Evolutionary conservation across 2,113 vertebrate species (phyloP).

Genomic region (Proteles cristata): DNA sequence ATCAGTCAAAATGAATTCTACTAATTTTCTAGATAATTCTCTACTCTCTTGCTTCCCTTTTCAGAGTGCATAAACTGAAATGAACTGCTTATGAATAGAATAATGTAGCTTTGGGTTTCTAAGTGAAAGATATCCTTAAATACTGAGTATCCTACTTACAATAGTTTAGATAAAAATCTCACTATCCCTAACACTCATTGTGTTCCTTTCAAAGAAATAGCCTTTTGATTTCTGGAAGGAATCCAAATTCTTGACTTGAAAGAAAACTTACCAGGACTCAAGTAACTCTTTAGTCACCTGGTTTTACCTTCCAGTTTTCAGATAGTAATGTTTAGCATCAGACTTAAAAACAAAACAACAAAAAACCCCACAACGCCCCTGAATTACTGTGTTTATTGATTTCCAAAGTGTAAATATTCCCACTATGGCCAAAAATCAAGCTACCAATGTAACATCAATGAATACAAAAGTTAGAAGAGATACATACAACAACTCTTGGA

Average conservation of each 20-base stretch:
- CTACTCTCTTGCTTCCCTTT: neutral
- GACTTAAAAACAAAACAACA: neutral
- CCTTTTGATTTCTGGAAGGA: conserved; percentile 19
- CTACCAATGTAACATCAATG: neutral
- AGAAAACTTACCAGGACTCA: neutral
- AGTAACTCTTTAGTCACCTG: neutral
- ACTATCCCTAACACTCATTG: neutral
- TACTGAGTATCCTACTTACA: neutral
- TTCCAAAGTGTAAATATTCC: conserved; percentile 17
- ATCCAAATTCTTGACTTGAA: conserved; percentile 23
- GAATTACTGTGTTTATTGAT: neutral
- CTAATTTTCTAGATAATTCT: neutral
- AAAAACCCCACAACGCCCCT: neutral
- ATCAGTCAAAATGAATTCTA: neutral
- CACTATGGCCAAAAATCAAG: neutral
- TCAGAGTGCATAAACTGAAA: neutral
- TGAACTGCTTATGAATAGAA: neutral
- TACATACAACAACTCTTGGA: neutral
- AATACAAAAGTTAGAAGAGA: neutral
- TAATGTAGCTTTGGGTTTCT: neutral
- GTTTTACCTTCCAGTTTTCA: neutral
- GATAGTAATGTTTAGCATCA: neutral
- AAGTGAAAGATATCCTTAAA: neutral
- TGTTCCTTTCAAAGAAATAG: conserved; percentile 4
- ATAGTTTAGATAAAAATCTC: neutral